A percentile compares a stretch with the other conserved stretches of the same genome.
Conservation (phyloP, 2,113 vertebrate genomes). For the Nematolebias whitei region DNA sequence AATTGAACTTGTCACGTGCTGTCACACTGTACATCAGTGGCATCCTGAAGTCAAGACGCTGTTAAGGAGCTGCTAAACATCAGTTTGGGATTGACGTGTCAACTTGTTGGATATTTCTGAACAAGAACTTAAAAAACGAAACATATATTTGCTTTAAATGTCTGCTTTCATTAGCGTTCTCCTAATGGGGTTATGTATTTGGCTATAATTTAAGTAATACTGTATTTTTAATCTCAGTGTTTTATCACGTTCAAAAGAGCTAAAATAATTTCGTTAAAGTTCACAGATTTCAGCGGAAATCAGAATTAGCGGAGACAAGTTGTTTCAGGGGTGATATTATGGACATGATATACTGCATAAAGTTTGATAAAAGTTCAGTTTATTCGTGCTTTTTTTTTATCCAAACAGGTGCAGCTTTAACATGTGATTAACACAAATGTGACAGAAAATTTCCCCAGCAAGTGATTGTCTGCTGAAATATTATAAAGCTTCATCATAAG, state of each 20-base stretch:
- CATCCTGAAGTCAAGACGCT: conserved; percentile 32
- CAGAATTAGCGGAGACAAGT: background rate
- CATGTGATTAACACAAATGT: background rate
- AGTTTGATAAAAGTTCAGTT: background rate
- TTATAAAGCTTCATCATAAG: too few relatives aligned
- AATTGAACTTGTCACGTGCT: conserved; percentile 10
- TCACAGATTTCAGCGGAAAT: too few relatives aligned
- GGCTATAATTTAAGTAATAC: too few relatives aligned
- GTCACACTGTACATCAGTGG: conserved; percentile 30
- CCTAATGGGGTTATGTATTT: too few relatives aligned
- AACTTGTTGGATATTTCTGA: conserved; percentile 27
- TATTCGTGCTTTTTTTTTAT: background rate
- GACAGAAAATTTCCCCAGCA: background rate
- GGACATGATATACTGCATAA: background rate
- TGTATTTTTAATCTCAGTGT: too few relatives aligned
- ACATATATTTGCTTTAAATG: too few relatives aligned
- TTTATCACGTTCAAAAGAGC: too few relatives aligned
- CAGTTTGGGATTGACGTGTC: conserved; percentile 44
- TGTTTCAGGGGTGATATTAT: background rate
- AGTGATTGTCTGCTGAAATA: too few relatives aligned
- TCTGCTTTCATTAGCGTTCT: too few relatives aligned
- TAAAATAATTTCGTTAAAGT: too few relatives aligned
- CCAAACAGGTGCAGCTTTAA: background rate
- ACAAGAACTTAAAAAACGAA: background rate
- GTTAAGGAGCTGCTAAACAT: conserved; percentile 20